Evolutionary conservation across 2,888 invertebrate species (phyloP).

Genomic region (Ochropleura plecta): DNA sequence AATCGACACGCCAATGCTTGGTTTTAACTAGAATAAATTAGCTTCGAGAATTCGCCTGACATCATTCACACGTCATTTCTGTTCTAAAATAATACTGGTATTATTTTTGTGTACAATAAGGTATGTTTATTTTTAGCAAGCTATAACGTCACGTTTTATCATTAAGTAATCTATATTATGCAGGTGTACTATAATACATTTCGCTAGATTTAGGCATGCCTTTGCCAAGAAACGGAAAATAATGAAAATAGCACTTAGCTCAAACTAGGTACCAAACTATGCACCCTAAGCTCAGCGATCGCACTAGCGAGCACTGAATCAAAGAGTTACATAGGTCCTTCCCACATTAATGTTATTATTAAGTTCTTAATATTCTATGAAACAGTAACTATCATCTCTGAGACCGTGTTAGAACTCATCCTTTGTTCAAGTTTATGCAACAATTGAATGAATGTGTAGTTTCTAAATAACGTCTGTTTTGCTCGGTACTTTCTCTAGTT

Average conservation of each 20-base stretch:
- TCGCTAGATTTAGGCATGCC: neutral
- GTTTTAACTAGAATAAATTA: slow-evolving; percentile 53
- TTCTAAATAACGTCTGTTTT: slow-evolving; percentile 59
- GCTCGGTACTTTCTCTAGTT: slow-evolving; percentile 61
- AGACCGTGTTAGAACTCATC: slow-evolving; percentile 39
- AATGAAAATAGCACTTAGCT: neutral
- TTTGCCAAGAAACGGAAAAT: neutral
- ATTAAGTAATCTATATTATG: neutral
- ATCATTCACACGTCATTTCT: slow-evolving; percentile 37
- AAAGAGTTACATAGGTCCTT: neutral
- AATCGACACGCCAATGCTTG: slow-evolving; percentile 39
- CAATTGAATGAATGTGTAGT: slow-evolving; percentile 54
- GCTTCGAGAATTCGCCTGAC: slow-evolving; percentile 39
- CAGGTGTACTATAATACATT: neutral
- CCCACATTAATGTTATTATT: neutral
- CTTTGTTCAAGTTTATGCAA: slow-evolving; percentile 63
- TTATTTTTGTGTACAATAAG: slow-evolving; percentile 10
- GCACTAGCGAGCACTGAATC: neutral
- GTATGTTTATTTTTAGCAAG: neutral
- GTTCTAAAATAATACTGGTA: slow-evolving; percentile 18
- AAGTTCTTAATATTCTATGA: neutral
- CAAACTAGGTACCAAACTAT: neutral
- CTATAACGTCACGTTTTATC: neutral
- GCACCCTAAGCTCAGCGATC: neutral
- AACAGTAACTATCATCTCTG: slow-evolving; percentile 23